Evolutionary conservation across 2,113 vertebrate genomes (phyloP), one percentile per base, ranked within the genome.

Genomic region (Atrichornis clamosus): DNA sequence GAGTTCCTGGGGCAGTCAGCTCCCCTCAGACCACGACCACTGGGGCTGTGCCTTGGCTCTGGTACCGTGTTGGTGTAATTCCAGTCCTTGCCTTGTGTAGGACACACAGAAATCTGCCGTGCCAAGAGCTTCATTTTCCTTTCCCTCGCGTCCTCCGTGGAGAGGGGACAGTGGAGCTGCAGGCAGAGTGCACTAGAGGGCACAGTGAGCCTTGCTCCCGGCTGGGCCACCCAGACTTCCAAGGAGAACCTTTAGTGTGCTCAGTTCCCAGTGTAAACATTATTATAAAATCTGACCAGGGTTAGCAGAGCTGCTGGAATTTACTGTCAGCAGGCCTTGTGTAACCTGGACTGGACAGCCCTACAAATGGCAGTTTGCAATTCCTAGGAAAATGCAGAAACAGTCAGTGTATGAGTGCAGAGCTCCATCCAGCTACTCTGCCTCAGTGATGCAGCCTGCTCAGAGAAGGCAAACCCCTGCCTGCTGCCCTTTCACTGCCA

Each of bases 111-210:
- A 46, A 41, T 47, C 63, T 76, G 50, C 69, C 3, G 3, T 50
- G 72, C 58, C 20, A 21, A 27, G 28, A 60, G 24, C 55, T 78
- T 46, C 11, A 6, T 35, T 62, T 69, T 60, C 63, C 64, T 60
- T 52, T 35, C 3, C 41, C 9, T 47, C 3, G 6, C 62, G 53
- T n/a, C 42, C 22, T 33, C 8, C 37, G 2, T 35, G 33, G 2
- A 2, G 77, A 64, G 28, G 20, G 35, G 63, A 33, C 35, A n/a
- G 73, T 11, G 73, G 78, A 85, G 84, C 77, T 89, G 10, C n/a
- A 22, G 76, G 10, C 63, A 20, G 42, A 37, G 58, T 42, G 56
- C 93, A 33, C 93, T 81, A 96, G 95, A 90, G 88, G 92, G 95
- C 95, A 93, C 82, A 83, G 92, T 2, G 44, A 92, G 72, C 83